Percentiles rank a stretch among this genome's conserved stretches.
These are phyloP conservation scores for Trachelus troglodyta DNA, from an alignment of 2,888 invertebrate species.

Conservation along the genomic window DNA sequence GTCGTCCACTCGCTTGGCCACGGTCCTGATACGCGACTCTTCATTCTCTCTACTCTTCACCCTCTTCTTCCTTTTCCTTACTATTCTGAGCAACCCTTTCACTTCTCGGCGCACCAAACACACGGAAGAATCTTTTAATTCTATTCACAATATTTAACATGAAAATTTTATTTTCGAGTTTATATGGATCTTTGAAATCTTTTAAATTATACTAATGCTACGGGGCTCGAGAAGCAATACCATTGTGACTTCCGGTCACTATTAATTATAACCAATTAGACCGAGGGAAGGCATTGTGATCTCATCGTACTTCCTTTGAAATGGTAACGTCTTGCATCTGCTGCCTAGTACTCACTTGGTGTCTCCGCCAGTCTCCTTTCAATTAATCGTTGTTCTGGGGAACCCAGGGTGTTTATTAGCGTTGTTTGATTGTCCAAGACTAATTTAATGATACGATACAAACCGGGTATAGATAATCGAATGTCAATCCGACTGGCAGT, in stretches of 20 bases:
- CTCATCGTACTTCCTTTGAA: constrained; percentile 37
- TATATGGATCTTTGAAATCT: neutral
- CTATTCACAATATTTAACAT: neutral
- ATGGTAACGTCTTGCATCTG: constrained; percentile 29
- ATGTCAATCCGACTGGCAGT: neutral
- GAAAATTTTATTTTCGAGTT: neutral
- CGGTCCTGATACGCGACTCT: constrained; percentile 57
- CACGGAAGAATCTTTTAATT: constrained; percentile 22
- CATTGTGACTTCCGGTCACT: neutral
- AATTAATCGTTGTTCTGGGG: constrained; percentile 42
- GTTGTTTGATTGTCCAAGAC: constrained; percentile 49
- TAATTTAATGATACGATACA: constrained; percentile 52
- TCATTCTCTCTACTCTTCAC: constrained; percentile 13
- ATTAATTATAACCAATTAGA: constrained; percentile 13
- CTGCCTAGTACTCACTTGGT: constrained; percentile 1
- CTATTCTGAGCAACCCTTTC: constrained; percentile 12
- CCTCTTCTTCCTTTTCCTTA: constrained; percentile 7
- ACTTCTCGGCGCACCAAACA: constrained; percentile 34
- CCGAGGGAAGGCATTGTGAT: constrained; percentile 9
- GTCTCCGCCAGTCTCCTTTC: constrained; percentile 32
- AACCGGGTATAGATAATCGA: neutral
- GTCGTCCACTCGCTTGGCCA: constrained; percentile 55
- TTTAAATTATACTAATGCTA: neutral
- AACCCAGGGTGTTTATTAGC: constrained; percentile 41
- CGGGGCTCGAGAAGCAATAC: neutral